phyloP scores from a whole-genome alignment of 2,797 vertebrate genomes.

The Zalophus californianus region DNA sequence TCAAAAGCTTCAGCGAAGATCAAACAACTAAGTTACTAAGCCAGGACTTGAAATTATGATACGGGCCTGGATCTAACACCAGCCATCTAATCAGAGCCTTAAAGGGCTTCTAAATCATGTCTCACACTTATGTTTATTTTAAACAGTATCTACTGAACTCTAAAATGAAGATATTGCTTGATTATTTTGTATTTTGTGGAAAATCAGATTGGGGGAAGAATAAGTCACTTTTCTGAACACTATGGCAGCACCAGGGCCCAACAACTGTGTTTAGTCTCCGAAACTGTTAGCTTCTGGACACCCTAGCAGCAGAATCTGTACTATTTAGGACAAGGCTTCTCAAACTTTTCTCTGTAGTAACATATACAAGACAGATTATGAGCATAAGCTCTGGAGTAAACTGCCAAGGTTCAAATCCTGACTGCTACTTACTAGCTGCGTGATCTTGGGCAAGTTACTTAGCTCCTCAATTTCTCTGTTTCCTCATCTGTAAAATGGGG shows the following conservation, averaged over 20 bases:
- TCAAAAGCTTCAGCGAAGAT: neutral
- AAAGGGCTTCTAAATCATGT: neutral
- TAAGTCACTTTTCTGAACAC: neutral
- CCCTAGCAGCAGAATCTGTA: neutral
- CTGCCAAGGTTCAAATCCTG: neutral
- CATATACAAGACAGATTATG: neutral
- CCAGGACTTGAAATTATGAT: neutral
- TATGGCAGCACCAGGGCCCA: neutral
- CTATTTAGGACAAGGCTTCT: neutral
- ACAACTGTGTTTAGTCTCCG: neutral
- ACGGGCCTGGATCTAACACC: neutral
- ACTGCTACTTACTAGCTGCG: neutral
- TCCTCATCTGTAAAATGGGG: neutral
- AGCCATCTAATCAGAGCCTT: neutral
- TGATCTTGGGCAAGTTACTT: neutral
- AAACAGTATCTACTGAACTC: neutral
- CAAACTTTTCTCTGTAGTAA: neutral
- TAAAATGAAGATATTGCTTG: neutral
- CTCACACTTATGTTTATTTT: neutral
- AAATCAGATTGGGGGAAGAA: neutral
- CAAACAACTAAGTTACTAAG: neutral
- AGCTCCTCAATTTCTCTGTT: neutral
- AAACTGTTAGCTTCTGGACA: neutral
- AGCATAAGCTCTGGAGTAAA: neutral
- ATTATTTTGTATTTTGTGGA: neutral